Evolutionary conservation across 1,140 invertebrate genomes (phyloP).

Genomic region (Pygmarrhopalites habei): DNA sequence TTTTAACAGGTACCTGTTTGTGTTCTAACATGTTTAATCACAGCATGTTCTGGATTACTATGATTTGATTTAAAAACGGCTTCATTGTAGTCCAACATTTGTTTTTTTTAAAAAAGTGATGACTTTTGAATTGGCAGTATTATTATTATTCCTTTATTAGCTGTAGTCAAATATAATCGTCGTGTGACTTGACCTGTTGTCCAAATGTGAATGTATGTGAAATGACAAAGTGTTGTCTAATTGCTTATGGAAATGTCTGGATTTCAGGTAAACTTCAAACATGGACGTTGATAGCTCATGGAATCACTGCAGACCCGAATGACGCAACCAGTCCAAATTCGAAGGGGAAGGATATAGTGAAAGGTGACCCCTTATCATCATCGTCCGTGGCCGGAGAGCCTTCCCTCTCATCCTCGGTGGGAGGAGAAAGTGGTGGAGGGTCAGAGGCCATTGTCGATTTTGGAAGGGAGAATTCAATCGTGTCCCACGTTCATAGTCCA

Average conservation of each 20-base stretch:
- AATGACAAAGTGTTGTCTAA: background rate
- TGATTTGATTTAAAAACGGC: too few relatives aligned
- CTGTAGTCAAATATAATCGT: too few relatives aligned
- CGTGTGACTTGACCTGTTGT: too few relatives aligned
- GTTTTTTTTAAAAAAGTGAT: too few relatives aligned
- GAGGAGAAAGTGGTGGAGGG: slow-evolving; percentile 9
- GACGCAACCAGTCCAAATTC: background rate
- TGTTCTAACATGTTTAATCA: too few relatives aligned
- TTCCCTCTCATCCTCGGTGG: background rate
- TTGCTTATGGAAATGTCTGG: too few relatives aligned
- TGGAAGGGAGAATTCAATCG: slow-evolving; percentile 35
- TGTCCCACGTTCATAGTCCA: slow-evolving; percentile 24
- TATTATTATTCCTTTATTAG: too few relatives aligned
- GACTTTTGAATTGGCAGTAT: too few relatives aligned
- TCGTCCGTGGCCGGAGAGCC: background rate
- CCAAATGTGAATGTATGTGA: background rate
- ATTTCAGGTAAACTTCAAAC: slow-evolving; percentile 35
- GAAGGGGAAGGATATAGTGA: background rate
- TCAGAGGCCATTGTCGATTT: slow-evolving; percentile 22
- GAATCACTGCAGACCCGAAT: slow-evolving; percentile 31
- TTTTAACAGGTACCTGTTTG: too few relatives aligned
- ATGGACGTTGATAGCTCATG: slow-evolving; percentile 36
- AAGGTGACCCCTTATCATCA: background rate
- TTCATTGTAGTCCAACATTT: too few relatives aligned
- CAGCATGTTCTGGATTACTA: too few relatives aligned